Evolutionary conservation across 2,797 vertebrate species (phyloP), one percentile per base, ranked within the genome.

Genomic region (Rousettus madagascariensis): DNA sequence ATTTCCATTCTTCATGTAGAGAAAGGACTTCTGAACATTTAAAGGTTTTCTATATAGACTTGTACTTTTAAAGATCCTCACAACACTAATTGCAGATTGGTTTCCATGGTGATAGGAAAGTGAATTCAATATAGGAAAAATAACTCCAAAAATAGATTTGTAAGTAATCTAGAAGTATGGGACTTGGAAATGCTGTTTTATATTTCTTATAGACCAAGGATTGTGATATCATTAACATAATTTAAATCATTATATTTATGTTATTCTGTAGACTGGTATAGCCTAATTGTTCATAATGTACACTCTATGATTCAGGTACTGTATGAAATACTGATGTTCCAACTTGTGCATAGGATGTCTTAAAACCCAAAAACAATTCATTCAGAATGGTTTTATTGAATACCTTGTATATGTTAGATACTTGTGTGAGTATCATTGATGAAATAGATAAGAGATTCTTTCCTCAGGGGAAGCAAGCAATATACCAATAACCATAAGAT

Each of bases 41-140:
- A 86, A 91, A 90, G 61, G 17, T 24, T 97, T 94, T 71, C 66
- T 93, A 84, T 96, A 55, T 69, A 69, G 63, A 94, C 55, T 92
- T 95, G 17, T 95, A 86, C 94, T 96, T 97, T 96, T 96, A 97
- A 94, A 96, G 41, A 88, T 86, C 33, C 72, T 77, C 71, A 90
- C 69, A 89, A 83, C 38, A 94, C 63, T 96, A 96, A 86, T 96
- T 96, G 66, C 82, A 59, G 86, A 61, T 92, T 88, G 36, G 92
- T 97, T 96, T 96, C 95, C 88, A 95, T 88, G 78, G 97, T 88
- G 66, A 96, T 90, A 55, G 59, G 92, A 94, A 96, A 96, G 66
- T 95, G 41, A 95, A 96, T 69, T 79, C 19, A 61, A 10, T 85
- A 90, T 80, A 86, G 59, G 63, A 89, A 95, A 86, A 85, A 86